These are phyloP conservation scores for Empidonax alnorum DNA, from an alignment of 2,113 vertebrate species.

Conservation along the genomic window DNA sequence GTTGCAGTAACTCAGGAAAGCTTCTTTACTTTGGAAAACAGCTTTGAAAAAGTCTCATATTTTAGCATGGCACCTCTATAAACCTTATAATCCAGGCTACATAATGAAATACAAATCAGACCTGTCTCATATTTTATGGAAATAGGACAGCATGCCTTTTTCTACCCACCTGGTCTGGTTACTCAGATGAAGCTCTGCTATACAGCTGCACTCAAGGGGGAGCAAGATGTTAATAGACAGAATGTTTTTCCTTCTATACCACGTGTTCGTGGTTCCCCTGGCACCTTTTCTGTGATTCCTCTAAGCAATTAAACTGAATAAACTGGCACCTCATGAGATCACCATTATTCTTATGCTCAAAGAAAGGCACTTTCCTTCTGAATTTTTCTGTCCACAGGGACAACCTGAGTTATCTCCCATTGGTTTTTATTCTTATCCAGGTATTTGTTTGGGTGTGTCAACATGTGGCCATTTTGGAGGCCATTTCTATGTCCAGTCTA, in stretches of 20 bases:
- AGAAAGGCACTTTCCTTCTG: background rate
- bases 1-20: background rate
- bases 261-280: background rate
- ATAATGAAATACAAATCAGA: background rate
- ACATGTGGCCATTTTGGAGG: background rate
- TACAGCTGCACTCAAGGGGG: fast-evolving
- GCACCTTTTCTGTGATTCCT: background rate
- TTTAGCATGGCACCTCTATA: background rate
- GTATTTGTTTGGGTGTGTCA: background rate
- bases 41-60: background rate
- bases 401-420: background rate
- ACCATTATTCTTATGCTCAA: background rate
- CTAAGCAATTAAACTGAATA: background rate
- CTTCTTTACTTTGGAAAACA: background rate
- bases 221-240: background rate
- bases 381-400: background rate
- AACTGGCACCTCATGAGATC: background rate
- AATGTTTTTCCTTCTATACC: background rate
- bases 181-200: background rate
- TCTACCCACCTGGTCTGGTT: background rate
- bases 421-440: background rate
- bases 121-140: background rate
- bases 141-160: background rate
- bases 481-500: background rate
- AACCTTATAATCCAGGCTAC: background rate